Evolutionary conservation across 2,797 vertebrate species (phyloP), one percentile per base, ranked within the genome.

Genomic region (Mastacembelus armatus): DNA sequence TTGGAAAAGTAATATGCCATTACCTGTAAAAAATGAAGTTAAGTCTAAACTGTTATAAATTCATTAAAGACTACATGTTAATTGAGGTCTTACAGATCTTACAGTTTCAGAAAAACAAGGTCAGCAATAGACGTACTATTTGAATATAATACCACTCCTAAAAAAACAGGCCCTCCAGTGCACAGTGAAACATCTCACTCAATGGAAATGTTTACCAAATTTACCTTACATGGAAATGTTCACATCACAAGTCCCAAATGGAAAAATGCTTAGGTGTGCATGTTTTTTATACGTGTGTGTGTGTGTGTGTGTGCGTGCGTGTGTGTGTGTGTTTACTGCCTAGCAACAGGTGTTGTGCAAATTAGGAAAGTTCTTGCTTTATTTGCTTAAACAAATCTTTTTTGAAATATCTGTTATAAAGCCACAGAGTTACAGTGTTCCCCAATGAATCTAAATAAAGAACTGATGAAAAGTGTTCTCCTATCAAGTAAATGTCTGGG

Each of bases 151-250:
- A n/a, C n/a, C n/a, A n/a, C n/a, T n/a, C n/a, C n/a, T n/a, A n/a
- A n/a, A n/a, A n/a, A n/a, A n/a, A n/a, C n/a, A n/a, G n/a, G n/a
- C n/a, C n/a, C n/a, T n/a, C n/a, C n/a, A n/a, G 50, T 63, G 50
- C 60, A 62, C 81, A 40, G 35, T 72, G 79, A 75, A 72, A 62
- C 87, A 81, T 86, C 68, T 84, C 49, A 78, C 68, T 65, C 65
- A 71, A 77, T 91, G 88, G 89, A 91, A 92, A 91, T 88, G 86
- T 90, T 92, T 90, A 90, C 86, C 72, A 77, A 88, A 89, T 84
- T 85, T 86, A 87, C 85, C 85, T 77, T 73, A 85, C 84, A 88
- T 87, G 88, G 90, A 90, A 90, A 88, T 65, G 69, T 70, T 84
- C 56, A 9, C 86, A 84, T 84, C 79, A 83, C 78, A 63, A 75